Evolutionary conservation across 2,113 vertebrate genomes (phyloP).

Genomic region (Eira barbara): DNA sequence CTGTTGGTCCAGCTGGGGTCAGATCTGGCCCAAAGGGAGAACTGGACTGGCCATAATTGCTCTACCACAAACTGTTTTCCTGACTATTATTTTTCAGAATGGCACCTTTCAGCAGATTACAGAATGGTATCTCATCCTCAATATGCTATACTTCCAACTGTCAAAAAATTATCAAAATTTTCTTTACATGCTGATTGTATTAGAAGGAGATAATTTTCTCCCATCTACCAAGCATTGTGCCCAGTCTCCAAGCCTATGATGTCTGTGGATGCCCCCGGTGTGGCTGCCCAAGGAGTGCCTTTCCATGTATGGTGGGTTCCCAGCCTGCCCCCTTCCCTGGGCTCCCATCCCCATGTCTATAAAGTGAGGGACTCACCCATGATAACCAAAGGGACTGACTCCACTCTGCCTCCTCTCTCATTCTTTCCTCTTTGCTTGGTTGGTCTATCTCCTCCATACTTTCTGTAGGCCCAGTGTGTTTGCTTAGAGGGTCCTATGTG

Average conservation of each 20-base stretch:
- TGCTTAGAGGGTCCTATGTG: background rate
- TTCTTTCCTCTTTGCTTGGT: background rate
- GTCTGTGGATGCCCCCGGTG: background rate
- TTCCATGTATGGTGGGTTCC: background rate
- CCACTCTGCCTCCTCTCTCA: background rate
- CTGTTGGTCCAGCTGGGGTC: background rate
- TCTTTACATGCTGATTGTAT: background rate
- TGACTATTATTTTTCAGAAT: background rate
- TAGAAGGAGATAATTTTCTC: background rate
- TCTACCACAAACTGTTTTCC: background rate
- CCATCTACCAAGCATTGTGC: background rate
- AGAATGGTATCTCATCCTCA: background rate
- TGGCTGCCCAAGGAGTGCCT: background rate
- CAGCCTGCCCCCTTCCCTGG: background rate
- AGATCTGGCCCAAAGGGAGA: background rate
- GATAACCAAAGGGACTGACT: background rate
- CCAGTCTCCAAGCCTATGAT: background rate
- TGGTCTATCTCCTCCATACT: background rate
- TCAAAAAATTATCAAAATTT: background rate
- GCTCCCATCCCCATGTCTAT: background rate
- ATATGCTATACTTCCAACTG: background rate
- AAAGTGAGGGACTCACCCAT: background rate
- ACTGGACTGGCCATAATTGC: background rate
- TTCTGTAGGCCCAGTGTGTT: rapidly evolving
- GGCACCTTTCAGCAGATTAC: background rate